phyloP scores from a whole-genome alignment of 2,797 vertebrate genomes.

The Borostomias antarcticus region DNA sequence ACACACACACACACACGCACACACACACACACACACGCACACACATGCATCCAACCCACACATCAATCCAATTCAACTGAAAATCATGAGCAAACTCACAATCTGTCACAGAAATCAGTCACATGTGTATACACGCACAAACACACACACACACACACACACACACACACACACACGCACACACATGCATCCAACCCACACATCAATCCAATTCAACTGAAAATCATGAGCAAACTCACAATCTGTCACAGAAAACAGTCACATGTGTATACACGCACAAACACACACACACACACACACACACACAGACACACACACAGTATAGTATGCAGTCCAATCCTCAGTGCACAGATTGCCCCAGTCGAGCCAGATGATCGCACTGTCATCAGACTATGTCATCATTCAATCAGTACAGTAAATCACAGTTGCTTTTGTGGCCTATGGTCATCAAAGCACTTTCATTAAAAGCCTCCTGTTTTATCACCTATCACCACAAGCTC shows the following conservation, averaged over 20 bases:
- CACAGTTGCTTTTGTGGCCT: background rate
- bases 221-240: background rate
- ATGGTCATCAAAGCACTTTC: background rate
- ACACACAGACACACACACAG: too few species aligned
- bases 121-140: constrained; percentile 5
- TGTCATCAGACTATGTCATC: too few species aligned
- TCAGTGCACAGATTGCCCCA: too few species aligned
- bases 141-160: constrained; percentile 6
- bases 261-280: too few species aligned
- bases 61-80: too few species aligned
- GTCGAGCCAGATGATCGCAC: background rate
- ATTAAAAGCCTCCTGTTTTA: background rate
- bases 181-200: background rate
- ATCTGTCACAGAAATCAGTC: background rate
- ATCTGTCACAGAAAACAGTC: too few species aligned
- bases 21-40: background rate
- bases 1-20: constrained; percentile 3
- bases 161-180: background rate
- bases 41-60: too few species aligned
- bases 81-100: too few species aligned
- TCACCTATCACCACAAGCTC: background rate
- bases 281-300: too few species aligned
- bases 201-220: background rate
- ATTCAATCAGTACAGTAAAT: background rate
- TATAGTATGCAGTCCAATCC: too few species aligned